Base-by-base conservation (phyloP, 2,888 invertebrate species). In the Diaphora mendica region DNA sequence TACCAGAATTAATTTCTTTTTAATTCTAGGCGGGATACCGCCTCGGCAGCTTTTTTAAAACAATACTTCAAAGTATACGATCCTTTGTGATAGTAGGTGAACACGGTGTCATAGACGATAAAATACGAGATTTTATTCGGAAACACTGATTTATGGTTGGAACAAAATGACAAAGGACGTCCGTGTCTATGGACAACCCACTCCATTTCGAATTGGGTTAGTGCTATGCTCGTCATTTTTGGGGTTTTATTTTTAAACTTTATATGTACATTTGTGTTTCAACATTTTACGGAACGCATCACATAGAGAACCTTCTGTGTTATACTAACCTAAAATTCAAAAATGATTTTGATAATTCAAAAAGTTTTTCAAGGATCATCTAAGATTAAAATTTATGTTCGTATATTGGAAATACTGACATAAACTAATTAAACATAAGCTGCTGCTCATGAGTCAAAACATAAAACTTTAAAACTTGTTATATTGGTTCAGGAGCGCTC, bases 11-110 rank as follows among this genome's bases (percentile, higher is more conserved):
- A 55, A 26, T 59, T 62, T 64, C 51, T 64, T 39, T 72, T 17
- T 68, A n/a, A n/a, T n/a, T n/a, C n/a, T n/a, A n/a, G n/a, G n/a
- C n/a, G n/a, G n/a, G n/a, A 64, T 33, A 72, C 76, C 79, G 73
- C 70, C 71, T 77, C 77, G 82, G 82, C 48, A 81, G 83, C 69
- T 74, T 75, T 77, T 80, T 71, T 64, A 23, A 75, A 79, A 82
- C 80, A 77, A 70, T 17, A 62, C 62, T 17, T 62, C 62, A 62
- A 44, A 55, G n/a, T 64, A 75, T 62, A 48, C 65, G 73, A 39
- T 72, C 76, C 70, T 75, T 75, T 79, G 79, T 75, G 20, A 69
- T 68, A 73, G 76, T 77, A 77, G 81, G 77, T 67, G 74, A 79
- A 81, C 75, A 74, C 72, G 74, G 82, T 76, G 79, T 76, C 62